Evolutionary conservation across 2,888 invertebrate species (phyloP).

Genomic region (Agrenia bidenticulata): DNA sequence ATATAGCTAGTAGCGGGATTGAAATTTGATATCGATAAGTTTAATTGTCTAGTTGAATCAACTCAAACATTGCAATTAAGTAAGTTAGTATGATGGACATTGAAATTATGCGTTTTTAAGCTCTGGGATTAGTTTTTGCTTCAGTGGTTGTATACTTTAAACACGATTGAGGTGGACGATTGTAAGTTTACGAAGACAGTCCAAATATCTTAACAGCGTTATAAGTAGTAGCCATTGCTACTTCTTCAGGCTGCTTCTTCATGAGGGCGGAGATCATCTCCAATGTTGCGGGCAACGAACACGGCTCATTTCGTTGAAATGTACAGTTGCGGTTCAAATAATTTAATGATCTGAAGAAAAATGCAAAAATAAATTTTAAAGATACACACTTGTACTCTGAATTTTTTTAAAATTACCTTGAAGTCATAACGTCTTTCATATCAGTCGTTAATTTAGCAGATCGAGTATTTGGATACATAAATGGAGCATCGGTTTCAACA

Average conservation of each 20-base stretch:
- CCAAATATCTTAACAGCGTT: constrained; percentile 89
- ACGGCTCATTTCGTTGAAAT: constrained; percentile 94
- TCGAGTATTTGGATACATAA: constrained; percentile 92
- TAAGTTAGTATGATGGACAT: too few species aligned
- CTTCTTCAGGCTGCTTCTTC: constrained; percentile 81
- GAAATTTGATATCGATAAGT: too few species aligned
- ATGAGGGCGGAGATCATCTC: constrained; percentile 94
- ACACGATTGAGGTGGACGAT: too few species aligned
- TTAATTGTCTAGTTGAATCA: too few species aligned
- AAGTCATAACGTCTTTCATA: constrained; percentile 82
- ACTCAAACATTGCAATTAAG: too few species aligned
- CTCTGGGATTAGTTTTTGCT: too few species aligned
- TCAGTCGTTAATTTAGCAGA: constrained; percentile 86
- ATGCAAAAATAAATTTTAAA: constrained; percentile 3
- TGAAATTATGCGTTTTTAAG: too few species aligned
- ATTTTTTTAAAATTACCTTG: constrained; percentile 64
- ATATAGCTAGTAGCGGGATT: too few species aligned
- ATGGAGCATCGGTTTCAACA: constrained; percentile 91
- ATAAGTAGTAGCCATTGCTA: constrained; percentile 85
- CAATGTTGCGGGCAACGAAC: constrained; percentile 86
- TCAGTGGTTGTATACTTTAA: too few species aligned
- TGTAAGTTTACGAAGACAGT: constrained; percentile 66
- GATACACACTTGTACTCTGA: constrained; percentile 11
- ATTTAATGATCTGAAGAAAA: constrained; percentile 66
- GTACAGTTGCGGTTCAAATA: constrained; percentile 88